Base-by-base conservation (phyloP, 2,888 invertebrate genomes). In the Agrochola macilenta region DNA sequence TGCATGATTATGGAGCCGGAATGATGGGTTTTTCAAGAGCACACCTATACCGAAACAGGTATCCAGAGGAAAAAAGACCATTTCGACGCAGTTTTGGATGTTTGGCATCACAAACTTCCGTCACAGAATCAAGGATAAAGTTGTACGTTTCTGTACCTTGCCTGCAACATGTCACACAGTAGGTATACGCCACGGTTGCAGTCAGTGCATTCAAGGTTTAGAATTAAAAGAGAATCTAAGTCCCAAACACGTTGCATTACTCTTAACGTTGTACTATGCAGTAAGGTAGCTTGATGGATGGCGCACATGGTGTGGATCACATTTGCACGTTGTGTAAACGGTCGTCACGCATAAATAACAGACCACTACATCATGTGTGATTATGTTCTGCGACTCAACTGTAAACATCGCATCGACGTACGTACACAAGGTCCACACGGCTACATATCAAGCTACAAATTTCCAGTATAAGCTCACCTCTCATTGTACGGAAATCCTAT, bases 261-360 rank as follows among this genome's bases (percentile, higher is more conserved):
- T 52, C 23, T 49, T 39, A 61, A 61, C 5, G 46, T 8, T 61
- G 30, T 57, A 66, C 58, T 60, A 75, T 63, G 73, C 73, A 74
- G n/a, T 70, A 73, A 81, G 69, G 76, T 78, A 52, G 68, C 60
- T n/a, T 80, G 85, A 88, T 83, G 72, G 54, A 88, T 84, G 68
- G 74, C 71, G 79, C 90, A 89, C 83, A 85, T 90, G 90, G 88
- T 43, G 60, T 49, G 75, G 77, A 85, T 87, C 82, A 83, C 78
- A 84, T 87, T 76, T 69, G 81, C 75, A 81, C 78, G 76, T 74
- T 84, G 71, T 78, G 82, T 84, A 84, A 81, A 83, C 74, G 79
- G 46, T 70, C 74, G 79, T 74, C 72, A 43, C 35, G 20, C 69
- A 66, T 60, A 65, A 69, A 80, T 69, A 83, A 78, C 78, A 74